These are phyloP conservation scores for Xestobium rufovillosum DNA, from an alignment of 2,888 invertebrate genomes.

Conservation along the genomic window DNA sequence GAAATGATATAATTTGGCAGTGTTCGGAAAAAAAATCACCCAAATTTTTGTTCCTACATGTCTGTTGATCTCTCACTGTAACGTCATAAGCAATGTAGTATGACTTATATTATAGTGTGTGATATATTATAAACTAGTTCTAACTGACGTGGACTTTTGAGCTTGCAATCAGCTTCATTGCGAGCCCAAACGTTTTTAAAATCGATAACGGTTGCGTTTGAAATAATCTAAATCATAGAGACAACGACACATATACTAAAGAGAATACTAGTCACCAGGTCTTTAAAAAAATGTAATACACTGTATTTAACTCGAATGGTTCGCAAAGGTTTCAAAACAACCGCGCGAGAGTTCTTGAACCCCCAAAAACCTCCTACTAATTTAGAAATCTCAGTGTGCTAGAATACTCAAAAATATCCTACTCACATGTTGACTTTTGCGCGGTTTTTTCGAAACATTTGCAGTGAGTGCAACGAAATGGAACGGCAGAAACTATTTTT, in stretches of 20 bases:
- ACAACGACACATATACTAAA: conserved; percentile 45
- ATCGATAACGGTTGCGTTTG: conserved; percentile 32
- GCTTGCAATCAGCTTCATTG: conserved; percentile 3
- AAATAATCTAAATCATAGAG: conserved; percentile 37
- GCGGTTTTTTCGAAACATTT: too few relatives aligned
- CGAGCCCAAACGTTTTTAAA: conserved; percentile 19
- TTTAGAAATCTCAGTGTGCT: too few relatives aligned
- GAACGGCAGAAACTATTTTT: too few relatives aligned
- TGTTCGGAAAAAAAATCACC: too few relatives aligned
- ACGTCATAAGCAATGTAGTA: conserved; percentile 42
- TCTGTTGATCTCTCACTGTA: conserved; percentile 31
- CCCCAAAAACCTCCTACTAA: too few relatives aligned
- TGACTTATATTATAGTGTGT: conserved; percentile 40
- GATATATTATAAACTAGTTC: conserved; percentile 32
- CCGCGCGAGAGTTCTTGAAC: too few relatives aligned
- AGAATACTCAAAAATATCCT: too few relatives aligned
- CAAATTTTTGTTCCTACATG: conserved; percentile 33
- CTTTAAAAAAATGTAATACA: not conserved
- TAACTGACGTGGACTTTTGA: conserved; percentile 14
- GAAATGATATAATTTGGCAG: too few relatives aligned
- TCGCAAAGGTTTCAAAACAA: too few relatives aligned
- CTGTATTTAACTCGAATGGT: too few relatives aligned
- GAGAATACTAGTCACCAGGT: conserved; percentile 14
- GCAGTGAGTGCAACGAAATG: too few relatives aligned
- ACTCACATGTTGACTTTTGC: too few relatives aligned